Conservation (phyloP, 2,113 vertebrate species). For the Aramus guarauna region DNA sequence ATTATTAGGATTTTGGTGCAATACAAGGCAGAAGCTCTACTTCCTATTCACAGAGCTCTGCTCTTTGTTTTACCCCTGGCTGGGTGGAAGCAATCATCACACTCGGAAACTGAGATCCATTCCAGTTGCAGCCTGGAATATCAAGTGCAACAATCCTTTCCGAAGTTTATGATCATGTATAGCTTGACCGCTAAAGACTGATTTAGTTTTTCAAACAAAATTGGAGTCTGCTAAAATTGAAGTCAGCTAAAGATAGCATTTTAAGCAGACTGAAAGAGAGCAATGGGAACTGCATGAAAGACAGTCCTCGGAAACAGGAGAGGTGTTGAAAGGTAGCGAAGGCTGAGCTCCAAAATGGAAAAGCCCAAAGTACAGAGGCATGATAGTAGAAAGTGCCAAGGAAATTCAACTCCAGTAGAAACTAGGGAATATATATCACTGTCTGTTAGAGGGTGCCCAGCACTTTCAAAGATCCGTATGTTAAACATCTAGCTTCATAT, state of each 20-base stretch:
- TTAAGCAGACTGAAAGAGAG: constrained; percentile 49
- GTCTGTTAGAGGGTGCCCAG: constrained; percentile 27
- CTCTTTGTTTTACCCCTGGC: not conserved
- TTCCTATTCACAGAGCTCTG: not conserved
- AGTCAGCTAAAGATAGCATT: constrained; percentile 45
- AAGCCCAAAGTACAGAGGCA: constrained; percentile 20
- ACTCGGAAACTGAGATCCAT: not conserved
- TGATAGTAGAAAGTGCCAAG: constrained; percentile 33
- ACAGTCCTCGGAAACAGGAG: constrained; percentile 10
- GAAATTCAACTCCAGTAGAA: constrained; percentile 47
- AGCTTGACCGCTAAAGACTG: not conserved
- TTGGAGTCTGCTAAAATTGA: constrained; percentile 27
- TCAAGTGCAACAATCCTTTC: not conserved
- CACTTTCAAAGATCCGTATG: constrained; percentile 16
- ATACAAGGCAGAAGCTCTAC: not conserved
- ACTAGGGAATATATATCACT: not conserved
- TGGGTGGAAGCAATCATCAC: not conserved
- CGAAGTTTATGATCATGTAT: not conserved
- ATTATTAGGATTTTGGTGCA: not conserved
- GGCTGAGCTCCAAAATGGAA: constrained; percentile 39
- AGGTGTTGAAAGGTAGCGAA: constrained; percentile 57
- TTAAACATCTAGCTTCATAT: constrained; percentile 15
- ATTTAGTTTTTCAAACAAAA: constrained; percentile 17
- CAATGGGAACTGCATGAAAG: constrained; percentile 30
- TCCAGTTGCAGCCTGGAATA: not conserved